These are phyloP conservation scores for Pocillopora grandis DNA, from an alignment of 92 coral and sea anemone species.

Conservation along the genomic window DNA sequence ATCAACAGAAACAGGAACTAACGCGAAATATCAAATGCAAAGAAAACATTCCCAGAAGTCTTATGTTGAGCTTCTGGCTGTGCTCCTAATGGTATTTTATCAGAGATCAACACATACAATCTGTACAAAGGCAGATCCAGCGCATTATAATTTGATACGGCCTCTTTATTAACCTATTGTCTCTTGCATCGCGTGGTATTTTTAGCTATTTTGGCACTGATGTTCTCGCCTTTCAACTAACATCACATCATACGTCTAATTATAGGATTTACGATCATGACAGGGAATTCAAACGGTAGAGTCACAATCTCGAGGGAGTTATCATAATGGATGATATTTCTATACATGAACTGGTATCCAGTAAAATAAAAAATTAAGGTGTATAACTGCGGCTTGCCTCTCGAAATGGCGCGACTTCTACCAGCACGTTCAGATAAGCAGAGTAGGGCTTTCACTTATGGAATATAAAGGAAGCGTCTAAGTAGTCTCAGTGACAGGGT, in stretches of 20 bases:
- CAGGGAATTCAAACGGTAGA: conserved; percentile 4
- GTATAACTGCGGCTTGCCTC: too few relatives aligned
- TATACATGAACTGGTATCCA: background rate
- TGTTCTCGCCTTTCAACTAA: too few relatives aligned
- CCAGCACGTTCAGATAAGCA: background rate
- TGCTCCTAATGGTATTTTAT: background rate
- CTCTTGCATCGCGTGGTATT: background rate
- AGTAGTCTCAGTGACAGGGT: background rate
- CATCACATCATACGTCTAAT: background rate
- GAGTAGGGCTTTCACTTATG: background rate
- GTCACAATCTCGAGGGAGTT: background rate
- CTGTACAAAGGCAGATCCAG: background rate
- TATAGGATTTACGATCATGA: background rate
- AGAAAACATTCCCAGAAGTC: conserved; percentile 4
- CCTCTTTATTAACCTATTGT: background rate
- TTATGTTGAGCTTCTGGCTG: background rate
- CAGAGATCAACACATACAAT: background rate
- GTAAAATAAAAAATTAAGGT: background rate
- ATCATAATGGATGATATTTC: too few relatives aligned
- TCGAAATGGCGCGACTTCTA: background rate
- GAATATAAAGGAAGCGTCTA: too few relatives aligned
- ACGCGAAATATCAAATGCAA: background rate
- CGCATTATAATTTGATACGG: background rate
- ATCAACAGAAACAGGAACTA: background rate
- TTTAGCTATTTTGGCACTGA: too few relatives aligned